Evolutionary conservation across 1,140 invertebrate genomes (phyloP), one percentile per base, ranked within the genome.

Genomic region (Aethina tumida): DNA sequence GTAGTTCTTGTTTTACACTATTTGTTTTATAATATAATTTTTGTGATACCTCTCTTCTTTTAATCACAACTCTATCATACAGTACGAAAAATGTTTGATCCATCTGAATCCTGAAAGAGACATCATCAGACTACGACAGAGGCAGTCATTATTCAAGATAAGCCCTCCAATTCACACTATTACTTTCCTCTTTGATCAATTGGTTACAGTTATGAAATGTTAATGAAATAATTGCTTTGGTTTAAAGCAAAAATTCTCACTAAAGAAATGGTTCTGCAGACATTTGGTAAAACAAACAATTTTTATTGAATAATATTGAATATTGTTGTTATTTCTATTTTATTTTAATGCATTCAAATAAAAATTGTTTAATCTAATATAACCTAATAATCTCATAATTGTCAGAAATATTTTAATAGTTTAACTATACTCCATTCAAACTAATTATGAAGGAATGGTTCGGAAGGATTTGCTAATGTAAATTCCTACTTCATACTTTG

Each of bases 71-170:
- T n/a, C 80, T 85, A 41, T 84, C 79, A 50, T 88, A 70, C 16
- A 96, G 58, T 40, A 83, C 75, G 35, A 95, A 85, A 1, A 79
- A 84, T 8, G 89, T 87, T 45, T 84, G 72, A 53, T 89, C 85
- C 42, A 81, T 64, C 56, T 86, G 82, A 2, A 90, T 89, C 20
- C 78, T 67, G 0, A 95, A 75, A 47, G 89, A 80, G 27, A 96
- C 65, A 63, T 89, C 77, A 56, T 90, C 78, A n/a, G 0, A 95
- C 90, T 72, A 95, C 90, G 10, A 91, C 91, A 65, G 89, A 90
- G 1, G 81, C 75, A 26, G 95, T 61, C 85, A 96, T 46, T 10
- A 45, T 3, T 21, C 13, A 18, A 16, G 25, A 26, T 41, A 26
- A 9, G 19, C 20, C 33, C 25, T 18, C 16, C n/a, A 5, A 9